Base-by-base conservation (phyloP, 2,113 vertebrate species). In the Pongo pygmaeus region DNA sequence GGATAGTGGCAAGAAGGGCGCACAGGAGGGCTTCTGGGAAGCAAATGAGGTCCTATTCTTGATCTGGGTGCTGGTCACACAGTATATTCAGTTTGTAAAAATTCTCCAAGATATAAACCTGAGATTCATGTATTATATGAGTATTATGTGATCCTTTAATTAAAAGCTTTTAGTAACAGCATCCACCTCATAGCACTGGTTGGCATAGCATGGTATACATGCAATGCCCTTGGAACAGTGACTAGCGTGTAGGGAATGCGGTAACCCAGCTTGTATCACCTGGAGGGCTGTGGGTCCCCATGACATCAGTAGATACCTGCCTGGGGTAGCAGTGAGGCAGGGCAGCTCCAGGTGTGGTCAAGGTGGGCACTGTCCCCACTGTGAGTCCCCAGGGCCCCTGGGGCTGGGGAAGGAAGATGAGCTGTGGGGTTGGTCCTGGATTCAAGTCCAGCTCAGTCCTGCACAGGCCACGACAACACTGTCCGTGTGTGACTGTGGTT, bases 141-240 rank as follows among this genome's bases (percentile, higher is more conserved):
- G 22, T 16, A 8, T 1, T 8, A 6, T 3, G 27, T 20, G 13
- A 32, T 2, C 20, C 40, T 52, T 59, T 1, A 32, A 46, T 3
- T 13, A 30, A 80, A 69, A 13, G 32, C 89, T 92, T 23, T n/a
- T 30, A 22, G 2, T 48, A 17, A 35, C 0, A 18, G 83, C 4
- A 0, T 4, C 35, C 5, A 0, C 13, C 16, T 64, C 38, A 14
- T 0, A 11, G 74, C 64, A 4, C 32, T 0, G 48, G 46, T 22
- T 74, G 38, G 38, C 38, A 38, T 38, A 38, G 38, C 38, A 38
- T 38, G 38, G 16, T 9, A 0, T 5, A 50, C 2, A 30, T 0
- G 7, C 40, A 4, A 1, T 9, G 2, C 8, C 0, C 70, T n/a
- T 23, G 6, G 40, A 1, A 8, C 1, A 25, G 9, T 0, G 50